A percentile compares a stretch with the other conserved stretches of the same genome.
Evolutionary conservation across 1,140 invertebrate genomes (phyloP).

Genomic region (Lucilia cuprina): DNA sequence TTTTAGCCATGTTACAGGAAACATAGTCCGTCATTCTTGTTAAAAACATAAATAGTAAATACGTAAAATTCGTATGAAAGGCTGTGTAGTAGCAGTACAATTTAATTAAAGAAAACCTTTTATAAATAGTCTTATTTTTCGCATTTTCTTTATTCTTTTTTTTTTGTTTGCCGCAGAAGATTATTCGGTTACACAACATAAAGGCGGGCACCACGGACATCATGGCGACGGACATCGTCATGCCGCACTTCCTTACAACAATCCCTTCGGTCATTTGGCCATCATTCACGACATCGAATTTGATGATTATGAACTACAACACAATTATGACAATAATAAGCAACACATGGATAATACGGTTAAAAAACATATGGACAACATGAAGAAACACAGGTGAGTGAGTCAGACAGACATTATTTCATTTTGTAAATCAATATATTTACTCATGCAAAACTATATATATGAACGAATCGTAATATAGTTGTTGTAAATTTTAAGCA

Average conservation of each 20-base stretch:
- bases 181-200: conserved; percentile 34
- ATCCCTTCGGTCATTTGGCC: conserved; percentile 56
- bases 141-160: conserved; percentile 14
- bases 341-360: conserved; percentile 51
- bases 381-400: conserved; percentile 58
- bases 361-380: conserved; percentile 54
- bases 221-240: conserved; percentile 57
- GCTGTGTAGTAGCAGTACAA: no score
- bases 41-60: no score
- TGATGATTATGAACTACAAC: conserved; percentile 57
- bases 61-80: no score
- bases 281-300: conserved; percentile 59
- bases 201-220: conserved; percentile 39
- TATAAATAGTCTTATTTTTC: conserved; percentile 9
- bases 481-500: no score
- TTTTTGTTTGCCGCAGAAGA: conserved; percentile 48
- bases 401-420: no score
- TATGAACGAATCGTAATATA: no score
- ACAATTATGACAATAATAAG: conserved; percentile 54
- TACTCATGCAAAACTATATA: no score
- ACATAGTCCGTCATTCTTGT: no score
- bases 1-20: not conserved
- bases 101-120: not conserved
- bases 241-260: conserved; percentile 50
- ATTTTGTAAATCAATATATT: not conserved